A percentile compares a stretch with the other conserved stretches of the same genome.
Conservation (phyloP, 2,797 vertebrate genomes). For the Leptatherina wallacei region DNA sequence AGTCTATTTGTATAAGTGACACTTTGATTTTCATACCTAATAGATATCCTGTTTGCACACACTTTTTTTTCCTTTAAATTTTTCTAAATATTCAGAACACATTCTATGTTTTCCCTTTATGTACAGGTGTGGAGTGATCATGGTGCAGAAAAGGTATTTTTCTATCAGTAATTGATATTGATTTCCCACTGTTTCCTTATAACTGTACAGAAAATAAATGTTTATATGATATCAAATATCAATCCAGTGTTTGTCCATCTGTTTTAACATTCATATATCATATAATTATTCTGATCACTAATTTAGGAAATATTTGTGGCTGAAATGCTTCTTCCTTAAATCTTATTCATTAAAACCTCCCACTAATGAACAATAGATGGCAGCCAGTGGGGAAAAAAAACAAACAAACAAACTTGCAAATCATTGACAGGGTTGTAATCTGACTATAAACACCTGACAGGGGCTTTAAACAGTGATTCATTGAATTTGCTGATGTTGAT, state of each 20-base stretch:
- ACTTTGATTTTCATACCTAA: constrained; percentile 54
- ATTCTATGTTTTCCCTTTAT: constrained; percentile 38
- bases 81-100: constrained; percentile 42
- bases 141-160: constrained; percentile 79
- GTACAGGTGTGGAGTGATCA: constrained; percentile 56
- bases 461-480: constrained; percentile 38
- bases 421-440: background rate
- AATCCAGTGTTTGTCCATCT: constrained; percentile 6
- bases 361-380: constrained; percentile 62
- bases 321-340: background rate
- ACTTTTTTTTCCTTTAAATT: constrained; percentile 27
- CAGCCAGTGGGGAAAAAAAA: constrained; percentile 17
- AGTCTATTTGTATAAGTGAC: constrained; percentile 58
- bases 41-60: constrained; percentile 60
- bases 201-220: constrained; percentile 77
- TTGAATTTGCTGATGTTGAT: constrained; percentile 26
- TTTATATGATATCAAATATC: constrained; percentile 63
- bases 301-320: background rate
- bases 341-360: constrained; percentile 4
- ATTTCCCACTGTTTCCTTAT: constrained; percentile 54
- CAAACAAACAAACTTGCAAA: no score
- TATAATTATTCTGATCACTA: no score
- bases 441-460: constrained; percentile 22
- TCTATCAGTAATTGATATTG: constrained; percentile 63
- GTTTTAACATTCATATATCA: background rate